phyloP scores from a whole-genome alignment of 2,113 vertebrate species.

The Rhabdornis inornatus region DNA sequence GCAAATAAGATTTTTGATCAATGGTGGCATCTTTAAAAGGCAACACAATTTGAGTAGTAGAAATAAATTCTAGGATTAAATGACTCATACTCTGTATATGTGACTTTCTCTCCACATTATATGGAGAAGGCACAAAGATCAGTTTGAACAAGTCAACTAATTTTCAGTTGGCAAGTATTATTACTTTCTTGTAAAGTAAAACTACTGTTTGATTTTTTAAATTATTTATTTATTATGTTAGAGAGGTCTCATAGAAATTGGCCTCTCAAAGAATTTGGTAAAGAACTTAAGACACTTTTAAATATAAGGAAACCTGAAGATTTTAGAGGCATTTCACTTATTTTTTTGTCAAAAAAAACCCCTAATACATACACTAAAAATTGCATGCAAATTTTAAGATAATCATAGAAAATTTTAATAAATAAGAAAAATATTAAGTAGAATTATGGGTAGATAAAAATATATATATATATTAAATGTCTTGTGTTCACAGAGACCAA shows the following conservation, averaged over 20 bases:
- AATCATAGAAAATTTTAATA: neutral
- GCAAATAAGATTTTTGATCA: neutral
- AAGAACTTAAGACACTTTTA: neutral
- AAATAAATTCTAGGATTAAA: neutral
- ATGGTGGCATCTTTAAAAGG: neutral
- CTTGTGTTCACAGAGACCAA: neutral
- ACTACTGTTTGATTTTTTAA: neutral
- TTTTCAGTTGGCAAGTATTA: neutral
- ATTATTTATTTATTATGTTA: neutral
- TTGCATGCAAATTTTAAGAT: neutral
- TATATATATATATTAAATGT: neutral
- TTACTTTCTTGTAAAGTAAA: neutral
- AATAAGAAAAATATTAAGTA: neutral
- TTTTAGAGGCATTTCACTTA: neutral
- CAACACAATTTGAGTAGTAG: neutral
- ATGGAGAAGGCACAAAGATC: neutral
- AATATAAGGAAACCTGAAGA: neutral
- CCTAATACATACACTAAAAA: neutral
- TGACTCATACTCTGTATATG: neutral
- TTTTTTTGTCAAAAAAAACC: rapidly evolving
- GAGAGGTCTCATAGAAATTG: neutral
- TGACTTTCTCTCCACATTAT: neutral
- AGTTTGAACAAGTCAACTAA: neutral
- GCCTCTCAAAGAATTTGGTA: neutral
- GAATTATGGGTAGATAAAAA: neutral